phyloP scores from a whole-genome alignment of 1,140 invertebrate species.

The Drosophila quadrilineata region DNA sequence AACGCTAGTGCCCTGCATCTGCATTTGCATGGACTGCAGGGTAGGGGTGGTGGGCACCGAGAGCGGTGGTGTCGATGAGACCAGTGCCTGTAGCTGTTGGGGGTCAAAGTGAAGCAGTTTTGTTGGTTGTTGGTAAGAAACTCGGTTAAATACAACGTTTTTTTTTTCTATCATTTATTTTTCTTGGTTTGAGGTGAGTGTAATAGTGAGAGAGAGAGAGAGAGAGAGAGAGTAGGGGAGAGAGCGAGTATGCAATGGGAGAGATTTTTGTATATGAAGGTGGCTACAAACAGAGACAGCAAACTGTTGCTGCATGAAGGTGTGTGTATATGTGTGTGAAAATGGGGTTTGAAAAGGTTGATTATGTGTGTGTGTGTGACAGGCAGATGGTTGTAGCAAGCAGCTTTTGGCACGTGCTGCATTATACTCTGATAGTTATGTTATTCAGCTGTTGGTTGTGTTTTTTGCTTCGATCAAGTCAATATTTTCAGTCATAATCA shows the following conservation, averaged over 20 bases:
- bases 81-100: slow-evolving; percentile 80
- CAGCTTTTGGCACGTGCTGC: neutral
- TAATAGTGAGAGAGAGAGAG: slow-evolving; percentile 13
- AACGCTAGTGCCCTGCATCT: slow-evolving; percentile 68
- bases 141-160: slow-evolving; percentile 24
- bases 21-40: slow-evolving; percentile 79
- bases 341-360: too few relatives aligned
- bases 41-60: slow-evolving; percentile 77
- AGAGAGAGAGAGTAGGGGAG: neutral
- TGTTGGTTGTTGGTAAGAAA: slow-evolving; percentile 47
- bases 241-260: neutral
- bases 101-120: slow-evolving; percentile 31
- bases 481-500: neutral
- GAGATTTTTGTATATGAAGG: neutral
- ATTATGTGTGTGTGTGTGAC: too few relatives aligned
- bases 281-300: neutral
- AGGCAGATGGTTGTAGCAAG: too few relatives aligned
- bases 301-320: neutral
- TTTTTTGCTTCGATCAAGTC: neutral
- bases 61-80: slow-evolving; percentile 76
- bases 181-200: too few relatives aligned
- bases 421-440: slow-evolving; percentile 54
- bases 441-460: slow-evolving; percentile 66
- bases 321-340: neutral
- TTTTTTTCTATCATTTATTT: too few relatives aligned